These are phyloP conservation scores for Lycodopsis pacificus DNA, from an alignment of 2,797 vertebrate genomes.

Conservation along the genomic window DNA sequence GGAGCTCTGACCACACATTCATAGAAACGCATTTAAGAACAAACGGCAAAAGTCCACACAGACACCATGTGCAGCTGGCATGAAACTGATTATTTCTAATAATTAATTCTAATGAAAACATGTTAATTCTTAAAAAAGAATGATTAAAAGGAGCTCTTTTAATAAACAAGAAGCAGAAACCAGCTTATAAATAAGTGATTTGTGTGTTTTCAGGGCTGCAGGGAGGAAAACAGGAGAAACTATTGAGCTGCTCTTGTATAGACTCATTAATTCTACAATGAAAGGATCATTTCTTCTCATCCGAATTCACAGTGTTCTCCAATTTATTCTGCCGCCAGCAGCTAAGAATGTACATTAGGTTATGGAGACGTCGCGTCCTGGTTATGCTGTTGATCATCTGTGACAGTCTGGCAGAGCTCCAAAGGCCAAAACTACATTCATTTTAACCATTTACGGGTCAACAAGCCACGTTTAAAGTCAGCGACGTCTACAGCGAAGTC, in stretches of 20 bases:
- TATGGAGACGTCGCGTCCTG: background rate
- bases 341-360: background rate
- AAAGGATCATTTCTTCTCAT: background rate
- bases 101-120: background rate
- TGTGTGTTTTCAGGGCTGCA: background rate
- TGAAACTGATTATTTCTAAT: background rate
- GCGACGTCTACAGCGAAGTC: background rate
- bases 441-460: conserved; percentile 11
- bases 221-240: background rate
- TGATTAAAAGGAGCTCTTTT: background rate
- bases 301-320: background rate
- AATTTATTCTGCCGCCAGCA: background rate
- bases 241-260: background rate
- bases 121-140: background rate
- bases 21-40: background rate
- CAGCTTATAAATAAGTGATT: conserved; percentile 1
- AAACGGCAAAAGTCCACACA: background rate
- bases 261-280: conserved; percentile 7
- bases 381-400: background rate
- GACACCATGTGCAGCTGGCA: background rate
- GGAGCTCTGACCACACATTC: background rate
- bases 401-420: conserved; percentile 1
- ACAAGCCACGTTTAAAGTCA: background rate
- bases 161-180: background rate
- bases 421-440: background rate